Base-by-base conservation (phyloP, 2,888 invertebrate genomes). In the Standfussiana lucernea region DNA sequence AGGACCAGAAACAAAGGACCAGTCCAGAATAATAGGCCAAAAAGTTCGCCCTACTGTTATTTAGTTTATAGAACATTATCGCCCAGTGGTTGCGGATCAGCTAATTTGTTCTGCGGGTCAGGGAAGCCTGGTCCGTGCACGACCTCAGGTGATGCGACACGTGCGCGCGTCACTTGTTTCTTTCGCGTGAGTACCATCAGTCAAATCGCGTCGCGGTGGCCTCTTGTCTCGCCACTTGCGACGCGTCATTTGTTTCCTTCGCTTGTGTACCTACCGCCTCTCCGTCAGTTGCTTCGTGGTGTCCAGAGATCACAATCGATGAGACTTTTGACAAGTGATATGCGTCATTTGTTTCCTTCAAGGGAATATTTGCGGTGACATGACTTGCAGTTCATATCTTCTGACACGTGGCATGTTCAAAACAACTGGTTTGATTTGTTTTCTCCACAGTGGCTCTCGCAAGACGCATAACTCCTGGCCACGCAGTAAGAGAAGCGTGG, bases 1-100 rank as follows among this genome's bases (percentile, higher is more conserved):
- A 75, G 70, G 85, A 66, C 74, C 64, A 75, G 24, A 70, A 61
- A 75, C 82, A 79, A 72, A 73, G 64, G 56, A 28, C 8, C 42
- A 11, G n/a, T n/a, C 28, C 40, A 42, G 28, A 28, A 70, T 72
- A 86, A 74, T 83, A 75, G 59, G 15, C 37, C 53, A 75, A 86
- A 86, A 84, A 86, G 71, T 83, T 86, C 10, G 18, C 21, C 42
- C 45, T 32, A 64, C 75, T 68, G 73, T 80, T 82, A 77, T 75
- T 72, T 77, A 79, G 77, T 84, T 86, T 65, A 79, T 82, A 28
- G 69, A 72, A 75, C 77, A 88, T 87, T 87, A 87, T 88, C 87
- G 74, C 75, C 28, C 61, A 64, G 68, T 71, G 32, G 65, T 81
- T 82, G 79, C 6, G 85, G 82, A 82, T 84, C 71, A 77, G 50